These are phyloP conservation scores for Drosophila athabasca DNA, from an alignment of 1,140 invertebrate genomes.

Conservation along the genomic window DNA sequence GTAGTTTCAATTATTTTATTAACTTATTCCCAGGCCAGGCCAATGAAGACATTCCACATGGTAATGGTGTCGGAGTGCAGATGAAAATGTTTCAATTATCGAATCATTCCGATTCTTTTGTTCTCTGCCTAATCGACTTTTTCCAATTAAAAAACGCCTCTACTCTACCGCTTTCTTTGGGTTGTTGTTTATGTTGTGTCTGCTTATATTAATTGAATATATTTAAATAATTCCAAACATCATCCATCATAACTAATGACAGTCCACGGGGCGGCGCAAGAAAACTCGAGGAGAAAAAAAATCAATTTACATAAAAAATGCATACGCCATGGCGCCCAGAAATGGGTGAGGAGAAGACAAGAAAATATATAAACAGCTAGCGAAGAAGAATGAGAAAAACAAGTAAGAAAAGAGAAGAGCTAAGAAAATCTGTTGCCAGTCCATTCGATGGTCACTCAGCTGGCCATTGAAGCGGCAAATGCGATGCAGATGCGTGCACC, in stretches of 20 bases:
- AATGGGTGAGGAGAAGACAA: constrained; percentile 9
- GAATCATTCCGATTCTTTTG: too few species aligned
- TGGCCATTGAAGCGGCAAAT: constrained; percentile 76
- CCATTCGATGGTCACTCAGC: constrained; percentile 59
- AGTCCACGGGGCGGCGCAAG: constrained; percentile 22
- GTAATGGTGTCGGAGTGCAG: constrained; percentile 4
- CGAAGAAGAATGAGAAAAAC: constrained; percentile 11
- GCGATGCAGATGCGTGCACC: constrained; percentile 66
- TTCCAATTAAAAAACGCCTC: constrained; percentile 4
- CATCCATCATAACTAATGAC: constrained; percentile 78
- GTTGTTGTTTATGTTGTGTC: constrained; percentile 61
- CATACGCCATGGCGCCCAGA: constrained; percentile 73
- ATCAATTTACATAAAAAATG: constrained; percentile 81
- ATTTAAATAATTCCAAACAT: constrained; percentile 75
- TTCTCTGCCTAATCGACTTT: not conserved
- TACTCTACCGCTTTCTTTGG: not conserved
- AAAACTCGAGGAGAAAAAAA: constrained; percentile 36
- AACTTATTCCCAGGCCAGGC: constrained; percentile 42
- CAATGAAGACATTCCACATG: constrained; percentile 21
- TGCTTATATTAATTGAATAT: constrained; percentile 75
- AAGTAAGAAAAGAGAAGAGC: constrained; percentile 8
- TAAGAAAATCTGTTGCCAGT: constrained; percentile 16
- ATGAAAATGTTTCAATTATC: constrained; percentile 42
- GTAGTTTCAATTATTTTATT: constrained; percentile 70
- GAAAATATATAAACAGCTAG: too few species aligned